Percentiles rank a stretch among this genome's conserved stretches.
Evolutionary conservation across 1,140 invertebrate genomes (phyloP).

Genomic region (Bombus confusus): DNA sequence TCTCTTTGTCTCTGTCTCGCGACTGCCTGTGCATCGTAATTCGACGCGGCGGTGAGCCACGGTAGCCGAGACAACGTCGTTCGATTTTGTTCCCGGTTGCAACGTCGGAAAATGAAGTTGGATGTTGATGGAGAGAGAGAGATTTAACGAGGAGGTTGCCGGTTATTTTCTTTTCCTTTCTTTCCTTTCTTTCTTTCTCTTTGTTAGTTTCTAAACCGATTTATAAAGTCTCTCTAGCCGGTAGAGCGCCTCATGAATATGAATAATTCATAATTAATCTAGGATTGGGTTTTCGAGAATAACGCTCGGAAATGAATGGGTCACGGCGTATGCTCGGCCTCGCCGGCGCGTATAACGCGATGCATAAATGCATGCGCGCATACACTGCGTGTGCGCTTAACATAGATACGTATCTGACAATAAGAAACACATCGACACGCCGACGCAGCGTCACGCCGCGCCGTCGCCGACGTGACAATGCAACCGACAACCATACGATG

Average conservation of each 20-base stretch:
- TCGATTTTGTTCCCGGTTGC: not conserved
- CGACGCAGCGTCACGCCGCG: slow-evolving; percentile 60
- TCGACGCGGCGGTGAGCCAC: not conserved
- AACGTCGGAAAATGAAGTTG: not conserved
- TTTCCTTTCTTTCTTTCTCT: not conserved
- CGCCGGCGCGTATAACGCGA: slow-evolving; percentile 71
- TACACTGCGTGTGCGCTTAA: slow-evolving; percentile 67
- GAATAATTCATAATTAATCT: slow-evolving; percentile 50
- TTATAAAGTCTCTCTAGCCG: not conserved
- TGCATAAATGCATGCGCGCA: slow-evolving; percentile 77
- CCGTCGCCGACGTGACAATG: slow-evolving; percentile 60
- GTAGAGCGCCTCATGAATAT: slow-evolving; percentile 29
- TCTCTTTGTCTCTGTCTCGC: slow-evolving; percentile 1
- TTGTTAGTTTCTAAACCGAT: not conserved
- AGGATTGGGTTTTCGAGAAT: slow-evolving; percentile 28
- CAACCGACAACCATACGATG: slow-evolving; percentile 45
- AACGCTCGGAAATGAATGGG: slow-evolving; percentile 48
- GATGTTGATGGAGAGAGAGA: not conserved
- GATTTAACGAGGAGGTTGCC: slow-evolving; percentile 20
- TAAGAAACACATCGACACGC: slow-evolving; percentile 75
- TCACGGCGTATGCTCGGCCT: slow-evolving; percentile 43
- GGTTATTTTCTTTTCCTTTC: not conserved
- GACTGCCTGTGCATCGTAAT: slow-evolving; percentile 30
- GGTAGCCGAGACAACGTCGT: slow-evolving; percentile 10
- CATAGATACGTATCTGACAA: slow-evolving; percentile 78